phyloP scores from a whole-genome alignment of 2,888 invertebrate species.

The Amitus sp. region DNA sequence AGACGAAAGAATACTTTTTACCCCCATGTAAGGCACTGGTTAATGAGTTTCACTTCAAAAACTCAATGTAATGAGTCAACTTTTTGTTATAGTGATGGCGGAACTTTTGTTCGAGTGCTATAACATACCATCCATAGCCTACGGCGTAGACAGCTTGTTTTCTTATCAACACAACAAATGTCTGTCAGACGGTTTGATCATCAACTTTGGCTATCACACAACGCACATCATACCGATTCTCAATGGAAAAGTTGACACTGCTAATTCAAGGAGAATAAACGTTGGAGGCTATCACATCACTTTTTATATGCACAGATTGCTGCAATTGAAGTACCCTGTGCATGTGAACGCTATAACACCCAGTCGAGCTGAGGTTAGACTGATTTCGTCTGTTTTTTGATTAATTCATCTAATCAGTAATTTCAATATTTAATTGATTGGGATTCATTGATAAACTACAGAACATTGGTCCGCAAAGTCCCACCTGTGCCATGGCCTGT shows the following conservation, averaged over 20 bases:
- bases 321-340: constrained; percentile 93
- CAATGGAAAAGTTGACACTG: constrained; percentile 74
- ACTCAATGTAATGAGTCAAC: too few species aligned
- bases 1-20: too few species aligned
- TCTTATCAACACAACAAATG: constrained; percentile 75
- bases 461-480: too few species aligned
- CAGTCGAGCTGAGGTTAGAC: constrained; percentile 79
- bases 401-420: too few species aligned
- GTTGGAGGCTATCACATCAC: constrained; percentile 89
- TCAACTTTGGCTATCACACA: constrained; percentile 89
- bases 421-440: too few species aligned
- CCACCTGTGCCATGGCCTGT: too few species aligned
- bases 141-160: constrained; percentile 87
- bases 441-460: too few species aligned
- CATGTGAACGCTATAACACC: constrained; percentile 89
- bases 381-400: neutral
- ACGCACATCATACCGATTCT: constrained; percentile 89
- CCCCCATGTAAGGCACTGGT: too few species aligned
- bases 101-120: constrained; percentile 95
- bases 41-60: too few species aligned
- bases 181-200: constrained; percentile 76
- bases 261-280: constrained; percentile 83
- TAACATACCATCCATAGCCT: constrained; percentile 83
- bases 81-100: constrained; percentile 84
- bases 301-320: constrained; percentile 83